These are phyloP conservation scores for Eupithecia inturbata DNA, from an alignment of 2,888 invertebrate genomes.

Conservation along the genomic window DNA sequence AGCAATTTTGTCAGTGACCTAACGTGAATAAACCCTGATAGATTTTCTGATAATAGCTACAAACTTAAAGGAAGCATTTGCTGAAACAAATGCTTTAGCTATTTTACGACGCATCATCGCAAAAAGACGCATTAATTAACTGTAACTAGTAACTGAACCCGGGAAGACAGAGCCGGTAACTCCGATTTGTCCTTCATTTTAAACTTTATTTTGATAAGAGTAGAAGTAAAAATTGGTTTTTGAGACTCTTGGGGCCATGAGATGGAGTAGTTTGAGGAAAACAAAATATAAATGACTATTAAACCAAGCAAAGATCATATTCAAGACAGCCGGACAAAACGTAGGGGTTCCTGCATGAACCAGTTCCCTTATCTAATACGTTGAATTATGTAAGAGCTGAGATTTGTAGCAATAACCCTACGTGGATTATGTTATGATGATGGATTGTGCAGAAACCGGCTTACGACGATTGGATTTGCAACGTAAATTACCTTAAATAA, in stretches of 20 bases:
- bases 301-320: not conserved
- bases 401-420: constrained; percentile 9
- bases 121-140: constrained; percentile 1
- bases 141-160: not conserved
- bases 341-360: not conserved
- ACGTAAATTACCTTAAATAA: not conserved
- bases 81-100: not conserved
- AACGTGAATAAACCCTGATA: not conserved
- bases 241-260: not conserved
- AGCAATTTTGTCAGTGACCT: not conserved
- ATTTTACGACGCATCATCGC: constrained; percentile 1
- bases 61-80: not conserved
- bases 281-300: not conserved
- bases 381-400: constrained; percentile 8
- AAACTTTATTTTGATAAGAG: not conserved
- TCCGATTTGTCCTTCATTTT: too few species aligned
- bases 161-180: too few species aligned
- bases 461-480: constrained; percentile 4
- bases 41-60: not conserved
- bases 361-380: constrained; percentile 11
- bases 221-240: not conserved
- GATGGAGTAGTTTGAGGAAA: not conserved
- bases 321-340: not conserved
- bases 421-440: constrained; percentile 7
- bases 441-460: constrained; percentile 23